These are phyloP conservation scores for Gallinago solitaria DNA, from an alignment of 2,797 vertebrate genomes.

Conservation along the genomic window DNA sequence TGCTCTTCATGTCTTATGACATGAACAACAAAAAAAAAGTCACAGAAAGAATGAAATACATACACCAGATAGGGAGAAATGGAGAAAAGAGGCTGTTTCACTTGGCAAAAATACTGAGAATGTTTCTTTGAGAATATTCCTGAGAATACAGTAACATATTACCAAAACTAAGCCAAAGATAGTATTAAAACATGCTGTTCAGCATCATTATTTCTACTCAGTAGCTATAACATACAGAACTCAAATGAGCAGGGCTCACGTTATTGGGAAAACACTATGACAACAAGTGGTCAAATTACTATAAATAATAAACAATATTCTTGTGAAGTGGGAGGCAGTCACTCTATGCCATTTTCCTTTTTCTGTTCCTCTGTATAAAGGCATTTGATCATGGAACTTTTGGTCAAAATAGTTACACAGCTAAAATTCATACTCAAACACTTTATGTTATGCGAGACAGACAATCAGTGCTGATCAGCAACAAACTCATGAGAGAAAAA, in stretches of 20 bases:
- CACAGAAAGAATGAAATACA: neutral
- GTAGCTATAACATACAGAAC: neutral
- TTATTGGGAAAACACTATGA: neutral
- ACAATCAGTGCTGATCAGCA: neutral
- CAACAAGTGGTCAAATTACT: neutral
- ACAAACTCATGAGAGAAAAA: neutral
- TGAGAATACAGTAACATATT: neutral
- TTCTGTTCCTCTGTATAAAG: neutral
- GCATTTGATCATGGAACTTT: neutral
- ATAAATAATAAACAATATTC: neutral
- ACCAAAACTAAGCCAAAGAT: neutral
- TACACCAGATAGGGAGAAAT: neutral
- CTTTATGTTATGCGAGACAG: neutral
- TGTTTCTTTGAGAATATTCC: neutral
- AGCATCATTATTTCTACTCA: neutral
- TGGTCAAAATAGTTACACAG: neutral
- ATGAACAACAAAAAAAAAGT: neutral
- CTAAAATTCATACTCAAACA: neutral
- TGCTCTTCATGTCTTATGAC: neutral
- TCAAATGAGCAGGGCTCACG: neutral
- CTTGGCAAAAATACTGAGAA: neutral
- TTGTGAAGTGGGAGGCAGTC: neutral
- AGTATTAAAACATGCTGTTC: neutral
- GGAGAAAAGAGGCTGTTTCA: neutral
- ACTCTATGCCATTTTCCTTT: neutral